These are phyloP conservation scores for Galeruca laticollis DNA, from an alignment of 2,888 invertebrate genomes.

Conservation along the genomic window DNA sequence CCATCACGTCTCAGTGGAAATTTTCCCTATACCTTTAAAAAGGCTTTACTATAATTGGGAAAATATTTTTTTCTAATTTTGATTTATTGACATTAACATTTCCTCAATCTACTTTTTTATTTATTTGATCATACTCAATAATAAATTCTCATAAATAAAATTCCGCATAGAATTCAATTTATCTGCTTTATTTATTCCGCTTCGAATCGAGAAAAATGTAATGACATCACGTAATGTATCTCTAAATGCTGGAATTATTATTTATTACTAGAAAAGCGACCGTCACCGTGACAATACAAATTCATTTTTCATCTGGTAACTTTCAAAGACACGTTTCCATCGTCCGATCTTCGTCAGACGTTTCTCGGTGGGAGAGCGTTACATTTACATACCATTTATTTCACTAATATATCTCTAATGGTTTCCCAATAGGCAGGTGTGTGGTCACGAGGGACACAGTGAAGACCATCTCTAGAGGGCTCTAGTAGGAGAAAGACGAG, in stretches of 20 bases:
- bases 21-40: too few relatives aligned
- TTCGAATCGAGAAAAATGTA: neutral
- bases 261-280: too few relatives aligned
- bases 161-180: neutral
- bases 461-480: conserved; percentile 25
- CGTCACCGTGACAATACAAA: neutral
- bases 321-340: conserved; percentile 9
- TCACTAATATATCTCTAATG: conserved; percentile 56
- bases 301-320: conserved; percentile 10
- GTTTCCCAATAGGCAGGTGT: conserved; percentile 56
- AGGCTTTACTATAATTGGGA: too few relatives aligned
- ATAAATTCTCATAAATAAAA: neutral
- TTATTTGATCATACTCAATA: neutral
- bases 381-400: conserved; percentile 51
- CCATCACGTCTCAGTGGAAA: too few relatives aligned
- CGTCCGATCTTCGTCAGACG: conserved; percentile 15
- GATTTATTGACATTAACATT: too few relatives aligned
- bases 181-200: neutral
- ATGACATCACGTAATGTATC: neutral
- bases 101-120: too few relatives aligned
- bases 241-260: neutral
- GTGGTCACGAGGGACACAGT: conserved; percentile 37
- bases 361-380: conserved; percentile 34
- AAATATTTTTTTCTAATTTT: too few relatives aligned
- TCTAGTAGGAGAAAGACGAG: neutral